Percentiles rank a stretch among this genome's conserved stretches.
Conservation (phyloP, 2,888 invertebrate genomes). For the Scaptomyza reducta region DNA sequence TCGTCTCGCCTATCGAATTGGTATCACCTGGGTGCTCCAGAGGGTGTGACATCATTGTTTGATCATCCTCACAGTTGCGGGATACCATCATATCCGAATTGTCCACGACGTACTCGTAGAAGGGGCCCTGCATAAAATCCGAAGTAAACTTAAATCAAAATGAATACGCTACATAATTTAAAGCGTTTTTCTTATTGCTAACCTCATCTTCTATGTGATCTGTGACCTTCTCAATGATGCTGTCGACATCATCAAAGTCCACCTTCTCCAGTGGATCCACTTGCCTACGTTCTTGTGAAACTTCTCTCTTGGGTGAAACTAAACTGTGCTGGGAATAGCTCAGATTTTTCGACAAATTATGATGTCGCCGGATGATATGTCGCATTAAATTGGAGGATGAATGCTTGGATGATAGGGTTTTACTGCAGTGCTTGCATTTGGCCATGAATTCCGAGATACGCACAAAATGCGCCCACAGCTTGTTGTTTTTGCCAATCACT, state of each 20-base stretch:
- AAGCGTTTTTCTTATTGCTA: not conserved
- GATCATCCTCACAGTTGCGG: slow-evolving; percentile 53
- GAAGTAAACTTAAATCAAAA: slow-evolving; percentile 42
- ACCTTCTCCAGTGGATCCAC: slow-evolving; percentile 67
- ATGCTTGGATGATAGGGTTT: slow-evolving; percentile 69
- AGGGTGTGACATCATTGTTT: slow-evolving; percentile 35
- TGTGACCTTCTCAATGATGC: slow-evolving; percentile 67
- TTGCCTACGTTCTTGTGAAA: slow-evolving; percentile 38
- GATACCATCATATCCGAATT: slow-evolving; percentile 57
- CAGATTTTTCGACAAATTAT: slow-evolving; percentile 62
- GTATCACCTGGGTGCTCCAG: slow-evolving; percentile 46
- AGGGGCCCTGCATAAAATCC: slow-evolving; percentile 60
- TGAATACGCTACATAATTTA: slow-evolving; percentile 1
- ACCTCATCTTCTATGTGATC: slow-evolving; percentile 71
- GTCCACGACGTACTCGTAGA: slow-evolving; percentile 68
- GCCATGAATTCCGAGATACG: slow-evolving; percentile 72
- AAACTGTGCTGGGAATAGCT: slow-evolving; percentile 69
- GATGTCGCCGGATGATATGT: slow-evolving; percentile 68
- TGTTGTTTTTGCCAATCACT: slow-evolving; percentile 67
- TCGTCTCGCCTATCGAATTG: slow-evolving; percentile 58
- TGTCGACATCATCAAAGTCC: slow-evolving; percentile 72
- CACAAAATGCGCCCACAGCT: slow-evolving; percentile 66
- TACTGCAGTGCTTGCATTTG: slow-evolving; percentile 70
- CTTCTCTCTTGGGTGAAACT: slow-evolving; percentile 62
- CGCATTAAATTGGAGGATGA: slow-evolving; percentile 73